Base-by-base conservation (phyloP, 2,113 vertebrate species). In the Capreolus pygargus region DNA sequence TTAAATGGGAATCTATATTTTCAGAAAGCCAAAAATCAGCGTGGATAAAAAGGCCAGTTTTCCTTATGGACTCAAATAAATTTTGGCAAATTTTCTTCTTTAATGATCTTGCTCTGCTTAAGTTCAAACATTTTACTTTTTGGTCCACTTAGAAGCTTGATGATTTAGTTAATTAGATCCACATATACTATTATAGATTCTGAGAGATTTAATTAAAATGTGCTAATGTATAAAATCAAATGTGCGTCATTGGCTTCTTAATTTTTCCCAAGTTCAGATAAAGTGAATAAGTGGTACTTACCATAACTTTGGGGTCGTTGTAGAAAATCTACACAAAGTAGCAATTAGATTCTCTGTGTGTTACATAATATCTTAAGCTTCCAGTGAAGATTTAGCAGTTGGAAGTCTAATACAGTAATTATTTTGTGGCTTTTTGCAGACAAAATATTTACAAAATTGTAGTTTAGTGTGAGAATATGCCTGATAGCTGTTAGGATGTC, bases 101-200 rank as follows among this genome's bases (percentile, higher is more conserved):
- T 96, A 19, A 17, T 93, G 67, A 90, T 84, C 70, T 96, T 97
- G 7, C 45, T 97, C 97, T 98, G 79, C 47, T 96, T 0, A 97
- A 92, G 57, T 52, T 97, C 28, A 93, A 89, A 92, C n/a, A 64
- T 57, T 58, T 96, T 45, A 52, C 47, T 91, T 79, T 76, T 89
- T 97, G 83, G 95, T 96, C 92, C 55, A 86, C 74, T 92, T 95
- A 12, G 1, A 89, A 98, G 88, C 89, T 97, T 94, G 81, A 7
- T 87, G 97, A 97, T 94, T 82, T n/a, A 79, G 82, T 90, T 98
- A 36, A 97, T 95, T 94, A 94, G 88, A 97, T 57, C 25, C 92
- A 94, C 43, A 61, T 45, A 54, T 93, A 2, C 3, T 97, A 97
- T 96, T 95, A 95, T 91, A 94, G 28, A 7, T 60, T 97, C 76